Evolutionary conservation across 1,140 invertebrate species (phyloP).

Genomic region (Caenorhabditis brenneri): DNA sequence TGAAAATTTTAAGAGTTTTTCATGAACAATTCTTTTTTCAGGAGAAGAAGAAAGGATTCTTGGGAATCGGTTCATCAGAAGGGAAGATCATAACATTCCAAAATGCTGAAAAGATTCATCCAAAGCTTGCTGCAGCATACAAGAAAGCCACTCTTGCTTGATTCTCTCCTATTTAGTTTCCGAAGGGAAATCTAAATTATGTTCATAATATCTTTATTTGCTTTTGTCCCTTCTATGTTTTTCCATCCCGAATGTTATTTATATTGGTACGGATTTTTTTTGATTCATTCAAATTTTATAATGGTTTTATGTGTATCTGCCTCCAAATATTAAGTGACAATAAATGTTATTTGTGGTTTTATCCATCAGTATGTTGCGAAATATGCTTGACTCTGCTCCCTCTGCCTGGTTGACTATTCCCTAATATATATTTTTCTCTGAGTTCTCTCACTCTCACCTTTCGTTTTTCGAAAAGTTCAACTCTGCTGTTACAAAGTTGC

Average conservation of each 20-base stretch:
- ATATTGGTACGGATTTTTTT: background rate
- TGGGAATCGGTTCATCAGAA: conserved; percentile 57
- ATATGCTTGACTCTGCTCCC: background rate
- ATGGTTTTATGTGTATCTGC: conserved; percentile 3
- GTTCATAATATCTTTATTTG: background rate
- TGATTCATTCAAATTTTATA: background rate
- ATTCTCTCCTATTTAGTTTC: background rate
- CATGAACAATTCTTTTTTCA: too few species aligned
- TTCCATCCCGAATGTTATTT: background rate
- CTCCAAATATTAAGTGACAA: background rate
- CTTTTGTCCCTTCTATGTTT: background rate
- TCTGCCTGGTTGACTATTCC: conserved; percentile 8
- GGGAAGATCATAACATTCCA: conserved; percentile 59
- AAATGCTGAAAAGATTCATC: conserved; percentile 36
- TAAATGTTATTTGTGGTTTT: background rate
- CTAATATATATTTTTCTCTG: background rate
- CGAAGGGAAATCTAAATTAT: background rate
- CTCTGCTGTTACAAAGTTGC: too few species aligned
- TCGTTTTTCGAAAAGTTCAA: conserved; percentile 3
- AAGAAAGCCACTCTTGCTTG: background rate
- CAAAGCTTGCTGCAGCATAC: conserved; percentile 12
- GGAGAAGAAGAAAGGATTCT: conserved; percentile 63
- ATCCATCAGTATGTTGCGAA: background rate
- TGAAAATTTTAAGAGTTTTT: too few species aligned
- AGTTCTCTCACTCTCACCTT: background rate